Conservation (phyloP, 2,113 vertebrate genomes). For the Poecilia latipinna region DNA sequence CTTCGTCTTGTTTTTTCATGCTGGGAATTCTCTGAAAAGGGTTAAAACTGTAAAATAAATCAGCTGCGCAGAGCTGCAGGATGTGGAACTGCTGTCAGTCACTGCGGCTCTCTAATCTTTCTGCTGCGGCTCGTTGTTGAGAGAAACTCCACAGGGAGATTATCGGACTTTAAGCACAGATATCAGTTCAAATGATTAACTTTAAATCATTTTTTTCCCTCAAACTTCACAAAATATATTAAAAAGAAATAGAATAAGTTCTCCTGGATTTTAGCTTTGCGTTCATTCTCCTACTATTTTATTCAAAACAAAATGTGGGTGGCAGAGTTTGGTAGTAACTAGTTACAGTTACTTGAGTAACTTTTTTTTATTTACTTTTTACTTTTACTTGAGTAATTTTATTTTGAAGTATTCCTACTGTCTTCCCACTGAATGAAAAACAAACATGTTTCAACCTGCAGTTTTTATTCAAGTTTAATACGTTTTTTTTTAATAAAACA, state of each 20-base stretch:
- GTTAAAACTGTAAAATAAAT: slow-evolving; percentile 35
- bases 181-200: not conserved
- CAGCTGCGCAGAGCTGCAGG: not conserved
- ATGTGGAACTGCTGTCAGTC: slow-evolving; percentile 30
- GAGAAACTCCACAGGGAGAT: not conserved
- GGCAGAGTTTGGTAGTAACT: too few relatives aligned
- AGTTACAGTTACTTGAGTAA: too few relatives aligned
- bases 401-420: too few relatives aligned
- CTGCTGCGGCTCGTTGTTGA: not conserved
- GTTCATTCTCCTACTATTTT: slow-evolving; percentile 12
- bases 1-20: slow-evolving; percentile 39
- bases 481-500: too few relatives aligned
- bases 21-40: slow-evolving; percentile 28
- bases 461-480: too few relatives aligned
- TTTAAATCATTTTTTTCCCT: not conserved
- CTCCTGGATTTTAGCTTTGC: not conserved
- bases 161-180: not conserved
- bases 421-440: too few relatives aligned
- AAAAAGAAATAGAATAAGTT: too few relatives aligned
- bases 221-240: too few relatives aligned
- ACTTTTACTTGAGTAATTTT: too few relatives aligned
- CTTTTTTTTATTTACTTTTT: too few relatives aligned
- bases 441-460: too few relatives aligned
- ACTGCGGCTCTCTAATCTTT: not conserved
- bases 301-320: not conserved